Evolutionary conservation across 2,113 vertebrate genomes (phyloP).

Genomic region (Nothocercus nigrocapillus): DNA sequence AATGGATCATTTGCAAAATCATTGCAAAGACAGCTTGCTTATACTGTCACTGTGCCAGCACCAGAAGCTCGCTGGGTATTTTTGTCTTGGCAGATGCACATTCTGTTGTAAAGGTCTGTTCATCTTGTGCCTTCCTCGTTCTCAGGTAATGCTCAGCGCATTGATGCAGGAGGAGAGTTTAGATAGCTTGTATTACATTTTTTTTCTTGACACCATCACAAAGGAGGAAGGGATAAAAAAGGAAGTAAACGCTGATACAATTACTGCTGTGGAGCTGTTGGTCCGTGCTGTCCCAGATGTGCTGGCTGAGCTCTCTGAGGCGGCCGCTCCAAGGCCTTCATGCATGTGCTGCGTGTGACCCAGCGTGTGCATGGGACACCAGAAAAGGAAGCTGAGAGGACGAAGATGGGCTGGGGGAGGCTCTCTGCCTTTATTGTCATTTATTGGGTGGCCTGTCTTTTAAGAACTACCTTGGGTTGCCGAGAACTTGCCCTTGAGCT

Average conservation of each 20-base stretch:
- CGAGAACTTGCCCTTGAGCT: slow-evolving; percentile 29
- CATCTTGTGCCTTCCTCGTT: slow-evolving; percentile 75
- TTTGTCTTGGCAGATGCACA: slow-evolving; percentile 85
- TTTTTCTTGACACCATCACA: neutral
- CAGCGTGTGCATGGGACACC: too few species aligned
- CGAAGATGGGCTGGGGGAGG: neutral
- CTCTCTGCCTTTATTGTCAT: neutral
- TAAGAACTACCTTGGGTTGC: slow-evolving; percentile 5
- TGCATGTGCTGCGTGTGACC: neutral
- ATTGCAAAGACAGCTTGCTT: slow-evolving; percentile 80
- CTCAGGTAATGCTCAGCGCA: slow-evolving; percentile 75
- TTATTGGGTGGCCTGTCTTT: neutral
- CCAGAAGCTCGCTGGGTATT: slow-evolving; percentile 82
- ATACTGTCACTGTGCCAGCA: slow-evolving; percentile 78
- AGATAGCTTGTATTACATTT: neutral
- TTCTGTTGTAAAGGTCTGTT: slow-evolving; percentile 86
- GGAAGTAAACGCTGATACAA: neutral
- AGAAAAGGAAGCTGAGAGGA: neutral
- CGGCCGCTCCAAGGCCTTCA: neutral
- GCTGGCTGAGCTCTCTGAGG: neutral
- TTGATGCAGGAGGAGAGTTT: neutral
- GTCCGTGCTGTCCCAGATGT: slow-evolving; percentile 14
- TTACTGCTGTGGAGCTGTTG: rapidly evolving
- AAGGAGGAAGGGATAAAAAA: neutral
- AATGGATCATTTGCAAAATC: slow-evolving; percentile 75